phyloP scores from a whole-genome alignment of 2,113 vertebrate species.

The Bagarius yarrelli region DNA sequence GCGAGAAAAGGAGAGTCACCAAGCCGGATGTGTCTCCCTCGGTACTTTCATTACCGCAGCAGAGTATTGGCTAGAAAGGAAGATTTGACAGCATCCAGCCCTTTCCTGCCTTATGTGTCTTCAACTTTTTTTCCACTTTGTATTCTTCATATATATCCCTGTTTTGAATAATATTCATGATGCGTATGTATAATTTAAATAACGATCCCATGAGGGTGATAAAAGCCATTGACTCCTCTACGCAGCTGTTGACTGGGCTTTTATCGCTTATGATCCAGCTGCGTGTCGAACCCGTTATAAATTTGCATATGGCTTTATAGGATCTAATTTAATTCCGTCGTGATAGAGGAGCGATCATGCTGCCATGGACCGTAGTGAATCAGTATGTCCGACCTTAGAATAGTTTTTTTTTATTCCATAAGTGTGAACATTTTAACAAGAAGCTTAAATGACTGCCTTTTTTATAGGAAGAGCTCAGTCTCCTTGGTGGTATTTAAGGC shows the following conservation, averaged over 20 bases:
- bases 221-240: not conserved
- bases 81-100: slow-evolving; percentile 22
- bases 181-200: slow-evolving; percentile 35
- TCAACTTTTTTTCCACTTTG: not conserved
- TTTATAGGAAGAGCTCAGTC: not conserved
- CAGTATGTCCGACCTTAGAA: not conserved
- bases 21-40: slow-evolving; percentile 6
- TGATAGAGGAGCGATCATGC: slow-evolving; percentile 6
- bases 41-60: slow-evolving; percentile 22
- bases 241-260: slow-evolving; percentile 17
- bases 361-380: not conserved
- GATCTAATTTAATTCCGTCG: slow-evolving; percentile 15
- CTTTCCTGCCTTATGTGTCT: not conserved
- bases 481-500: not conserved
- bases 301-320: slow-evolving; percentile 3
- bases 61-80: slow-evolving; percentile 1
- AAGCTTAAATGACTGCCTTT: not conserved
- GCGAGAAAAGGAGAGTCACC: not conserved
- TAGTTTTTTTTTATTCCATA: not conserved
- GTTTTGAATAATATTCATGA: slow-evolving; percentile 27
- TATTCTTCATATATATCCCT: slow-evolving; percentile 29
- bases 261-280: slow-evolving; percentile 13
- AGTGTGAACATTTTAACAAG: not conserved
- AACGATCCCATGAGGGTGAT: not conserved
- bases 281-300: not conserved